A percentile compares a stretch with the other conserved stretches of the same genome.
phyloP scores from a whole-genome alignment of 1,140 invertebrate genomes.

The Drosophila equinoxialis region DNA sequence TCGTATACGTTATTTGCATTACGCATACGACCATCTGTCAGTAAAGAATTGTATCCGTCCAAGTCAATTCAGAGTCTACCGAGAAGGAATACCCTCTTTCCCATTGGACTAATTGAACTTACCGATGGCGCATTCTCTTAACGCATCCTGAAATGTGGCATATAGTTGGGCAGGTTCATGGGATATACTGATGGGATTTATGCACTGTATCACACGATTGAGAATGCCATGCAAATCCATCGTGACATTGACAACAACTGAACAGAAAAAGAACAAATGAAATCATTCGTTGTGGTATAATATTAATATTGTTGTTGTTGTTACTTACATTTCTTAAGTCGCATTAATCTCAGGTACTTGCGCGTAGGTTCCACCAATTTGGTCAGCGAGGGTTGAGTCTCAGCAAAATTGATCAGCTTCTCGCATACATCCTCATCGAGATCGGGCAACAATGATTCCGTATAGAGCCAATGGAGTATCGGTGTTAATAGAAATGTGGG shows the following conservation, averaged over 20 bases:
- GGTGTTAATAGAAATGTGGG: conserved; percentile 85
- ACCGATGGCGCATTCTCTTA: conserved; percentile 86
- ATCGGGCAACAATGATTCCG: conserved; percentile 85
- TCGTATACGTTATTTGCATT: too few species aligned
- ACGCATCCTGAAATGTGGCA: conserved; percentile 85
- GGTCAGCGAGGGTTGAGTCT: conserved; percentile 84
- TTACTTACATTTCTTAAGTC: conserved; percentile 86
- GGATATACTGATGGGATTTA: conserved; percentile 80
- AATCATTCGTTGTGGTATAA: too few species aligned
- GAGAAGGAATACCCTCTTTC: too few species aligned
- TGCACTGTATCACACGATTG: conserved; percentile 85
- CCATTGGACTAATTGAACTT: background rate
- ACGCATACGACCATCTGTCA: too few species aligned
- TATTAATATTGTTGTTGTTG: too few species aligned
- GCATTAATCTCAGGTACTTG: conserved; percentile 86
- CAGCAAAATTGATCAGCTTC: conserved; percentile 84
- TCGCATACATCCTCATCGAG: conserved; percentile 85
- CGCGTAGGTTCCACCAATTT: conserved; percentile 85
- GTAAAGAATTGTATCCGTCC: too few species aligned
- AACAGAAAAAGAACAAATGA: conserved; percentile 76
- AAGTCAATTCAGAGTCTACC: too few species aligned
- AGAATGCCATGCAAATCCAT: conserved; percentile 86
- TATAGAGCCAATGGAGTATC: conserved; percentile 86
- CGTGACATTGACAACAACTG: conserved; percentile 86
- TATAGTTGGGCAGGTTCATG: conserved; percentile 85